Percentiles rank a stretch among this genome's conserved stretches.
These are phyloP conservation scores for Carduelis carduelis DNA, from an alignment of 2,797 vertebrate species.

Conservation along the genomic window DNA sequence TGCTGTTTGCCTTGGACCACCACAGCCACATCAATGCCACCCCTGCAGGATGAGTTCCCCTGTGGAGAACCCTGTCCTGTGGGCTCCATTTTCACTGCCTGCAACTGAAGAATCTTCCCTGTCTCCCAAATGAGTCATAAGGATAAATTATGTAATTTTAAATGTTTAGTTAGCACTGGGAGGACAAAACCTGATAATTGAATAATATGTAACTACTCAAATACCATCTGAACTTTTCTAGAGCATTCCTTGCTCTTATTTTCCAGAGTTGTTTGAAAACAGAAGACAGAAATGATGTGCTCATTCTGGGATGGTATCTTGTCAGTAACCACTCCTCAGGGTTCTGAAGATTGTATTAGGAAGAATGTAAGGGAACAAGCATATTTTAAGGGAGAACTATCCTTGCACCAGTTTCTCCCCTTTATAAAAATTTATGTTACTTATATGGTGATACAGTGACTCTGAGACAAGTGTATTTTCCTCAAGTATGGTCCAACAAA, in stretches of 20 bases:
- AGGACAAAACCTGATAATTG: not conserved
- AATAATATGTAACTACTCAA: not conserved
- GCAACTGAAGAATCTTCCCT: not conserved
- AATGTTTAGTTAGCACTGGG: conserved; percentile 17
- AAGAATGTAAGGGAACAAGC: not conserved
- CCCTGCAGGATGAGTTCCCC: not conserved
- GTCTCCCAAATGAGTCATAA: conserved; percentile 10
- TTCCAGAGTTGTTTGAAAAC: not conserved
- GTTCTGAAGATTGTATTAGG: not conserved
- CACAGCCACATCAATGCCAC: not conserved
- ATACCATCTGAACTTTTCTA: not conserved
- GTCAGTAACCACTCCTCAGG: not conserved
- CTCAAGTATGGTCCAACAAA: not conserved
- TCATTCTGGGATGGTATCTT: not conserved
- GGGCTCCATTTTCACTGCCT: not conserved
- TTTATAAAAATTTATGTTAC: not conserved
- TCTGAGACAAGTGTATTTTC: not conserved
- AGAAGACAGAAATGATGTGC: not conserved
- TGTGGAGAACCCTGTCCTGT: not conserved
- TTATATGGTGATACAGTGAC: not conserved
- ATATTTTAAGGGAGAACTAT: not conserved
- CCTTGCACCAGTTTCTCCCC: not conserved
- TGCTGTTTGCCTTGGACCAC: not conserved
- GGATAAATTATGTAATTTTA: conserved; percentile 1
- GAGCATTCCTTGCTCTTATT: not conserved